Base-by-base conservation (phyloP, 2,113 vertebrate genomes). In the Mastomys coucha region DNA sequence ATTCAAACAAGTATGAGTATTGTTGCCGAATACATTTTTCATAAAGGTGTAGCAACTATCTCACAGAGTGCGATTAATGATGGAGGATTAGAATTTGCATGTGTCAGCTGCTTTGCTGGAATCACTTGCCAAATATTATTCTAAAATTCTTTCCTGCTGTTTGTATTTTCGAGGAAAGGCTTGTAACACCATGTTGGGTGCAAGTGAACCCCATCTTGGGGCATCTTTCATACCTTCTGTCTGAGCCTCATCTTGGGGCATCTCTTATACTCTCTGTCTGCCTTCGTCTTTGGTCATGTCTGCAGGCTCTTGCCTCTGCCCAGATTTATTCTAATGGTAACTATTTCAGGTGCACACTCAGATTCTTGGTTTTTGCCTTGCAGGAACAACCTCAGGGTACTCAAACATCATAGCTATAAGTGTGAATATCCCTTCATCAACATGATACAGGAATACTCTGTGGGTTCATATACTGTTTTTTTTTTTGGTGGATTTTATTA, bases 281-380 rank as follows among this genome's bases (percentile, higher is more conserved):
- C 20, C 17, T 63, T 94, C 80, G 39, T 19, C 73, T 93, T 49
- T 88, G 53, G 8, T 88, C 19, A 19, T 82, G 91, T 77, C 14
- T 45, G 45, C 93, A 49, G 8, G 13, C 26, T 81, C 42, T 96
- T 65, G 77, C n/a, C 17, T 53, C n/a, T 70, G 63, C 65, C 11
- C 9, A 65, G 36, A 7, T 81, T 91, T 51, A 91, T 58, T 67
- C 1, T 70, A 39, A 88, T 96, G 78, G 26, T 39, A 9, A 87
- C 16, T 6, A 78, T 19, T 20, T 72, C 7, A 77, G 42, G 2
- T 49, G 10, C 9, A 31, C 80, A 7, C 22, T 88, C 17, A 22
- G 73, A 88, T 42, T 94, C 26, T 63, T 95, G n/a, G 20, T 95
- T 95, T 92, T 53, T 92, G 26, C 5, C 12, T 24, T 81, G 51